A percentile compares a stretch with the other conserved stretches of the same genome.
Conservation (phyloP, 2,797 vertebrate genomes). For the Capromys pilorides region DNA sequence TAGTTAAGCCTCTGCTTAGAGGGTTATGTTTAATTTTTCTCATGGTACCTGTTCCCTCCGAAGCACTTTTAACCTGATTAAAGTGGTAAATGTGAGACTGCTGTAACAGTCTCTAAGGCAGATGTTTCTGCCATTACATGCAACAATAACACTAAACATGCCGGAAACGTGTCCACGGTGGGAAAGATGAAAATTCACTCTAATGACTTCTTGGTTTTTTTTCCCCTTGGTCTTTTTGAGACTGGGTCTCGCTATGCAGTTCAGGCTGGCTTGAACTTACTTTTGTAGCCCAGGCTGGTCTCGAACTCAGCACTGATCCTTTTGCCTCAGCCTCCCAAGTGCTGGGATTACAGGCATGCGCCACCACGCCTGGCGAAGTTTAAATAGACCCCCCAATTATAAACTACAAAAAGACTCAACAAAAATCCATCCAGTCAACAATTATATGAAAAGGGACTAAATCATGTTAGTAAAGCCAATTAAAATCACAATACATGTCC, state of each 20-base stretch:
- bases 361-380: neutral
- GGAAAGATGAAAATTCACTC: conserved; percentile 20
- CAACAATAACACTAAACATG: conserved; percentile 10
- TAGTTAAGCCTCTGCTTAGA: conserved; percentile 9
- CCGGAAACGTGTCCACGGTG: neutral
- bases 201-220: too few relatives aligned
- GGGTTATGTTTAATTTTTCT: conserved; percentile 33
- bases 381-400: neutral
- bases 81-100: conserved; percentile 6
- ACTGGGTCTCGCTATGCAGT: too few relatives aligned
- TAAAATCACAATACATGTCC: neutral
- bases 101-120: neutral
- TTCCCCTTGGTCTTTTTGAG: too few relatives aligned
- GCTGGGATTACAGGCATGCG: too few relatives aligned
- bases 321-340: too few relatives aligned
- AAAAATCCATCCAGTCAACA: neutral
- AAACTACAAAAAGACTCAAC: conserved; percentile 11
- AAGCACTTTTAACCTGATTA: conserved; percentile 35
- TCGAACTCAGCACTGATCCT: too few relatives aligned
- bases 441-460: neutral
- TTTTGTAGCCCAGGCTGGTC: too few relatives aligned
- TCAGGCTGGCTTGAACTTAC: too few relatives aligned
- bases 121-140: neutral
- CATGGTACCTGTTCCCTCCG: neutral
- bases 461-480: neutral